phyloP scores from a whole-genome alignment of 2,888 invertebrate genomes.

The Brachypalpus laphriformis region DNA sequence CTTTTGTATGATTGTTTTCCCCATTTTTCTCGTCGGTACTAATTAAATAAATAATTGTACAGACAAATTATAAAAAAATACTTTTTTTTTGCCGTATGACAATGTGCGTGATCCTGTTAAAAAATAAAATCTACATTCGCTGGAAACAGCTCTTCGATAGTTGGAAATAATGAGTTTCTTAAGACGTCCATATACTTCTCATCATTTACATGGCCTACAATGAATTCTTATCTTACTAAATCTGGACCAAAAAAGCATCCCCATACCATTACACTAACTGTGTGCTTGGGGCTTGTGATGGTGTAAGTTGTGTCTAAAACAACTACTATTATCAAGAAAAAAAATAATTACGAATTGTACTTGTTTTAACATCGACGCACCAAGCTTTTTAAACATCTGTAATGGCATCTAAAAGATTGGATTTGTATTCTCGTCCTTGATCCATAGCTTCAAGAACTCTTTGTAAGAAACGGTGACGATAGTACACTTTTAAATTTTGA shows the following conservation, averaged over 20 bases:
- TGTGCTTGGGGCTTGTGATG: background rate
- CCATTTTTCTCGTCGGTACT: background rate
- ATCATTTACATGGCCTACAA: background rate
- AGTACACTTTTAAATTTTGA: too few species aligned
- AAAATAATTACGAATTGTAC: too few species aligned
- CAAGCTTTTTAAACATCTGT: too few species aligned
- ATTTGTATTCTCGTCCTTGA: too few species aligned
- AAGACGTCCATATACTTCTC: background rate
- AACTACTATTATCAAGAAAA: too few species aligned
- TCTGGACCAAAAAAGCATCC: slow-evolving; percentile 3
- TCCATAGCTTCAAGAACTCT: too few species aligned
- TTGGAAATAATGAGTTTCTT: background rate
- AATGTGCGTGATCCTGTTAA: background rate
- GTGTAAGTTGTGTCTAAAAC: too few species aligned
- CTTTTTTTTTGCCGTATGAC: background rate
- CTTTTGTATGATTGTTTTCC: background rate
- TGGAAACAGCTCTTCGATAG: slow-evolving; percentile 1
- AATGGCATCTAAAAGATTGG: too few species aligned
- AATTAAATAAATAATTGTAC: background rate
- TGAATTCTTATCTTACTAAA: slow-evolving; percentile 14
- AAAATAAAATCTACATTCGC: background rate
- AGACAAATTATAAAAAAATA: background rate
- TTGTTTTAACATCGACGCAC: too few species aligned
- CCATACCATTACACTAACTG: slow-evolving; percentile 5
- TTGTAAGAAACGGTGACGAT: too few species aligned